Conservation (phyloP, 2,888 invertebrate species). For the Zeuzera pyrina region DNA sequence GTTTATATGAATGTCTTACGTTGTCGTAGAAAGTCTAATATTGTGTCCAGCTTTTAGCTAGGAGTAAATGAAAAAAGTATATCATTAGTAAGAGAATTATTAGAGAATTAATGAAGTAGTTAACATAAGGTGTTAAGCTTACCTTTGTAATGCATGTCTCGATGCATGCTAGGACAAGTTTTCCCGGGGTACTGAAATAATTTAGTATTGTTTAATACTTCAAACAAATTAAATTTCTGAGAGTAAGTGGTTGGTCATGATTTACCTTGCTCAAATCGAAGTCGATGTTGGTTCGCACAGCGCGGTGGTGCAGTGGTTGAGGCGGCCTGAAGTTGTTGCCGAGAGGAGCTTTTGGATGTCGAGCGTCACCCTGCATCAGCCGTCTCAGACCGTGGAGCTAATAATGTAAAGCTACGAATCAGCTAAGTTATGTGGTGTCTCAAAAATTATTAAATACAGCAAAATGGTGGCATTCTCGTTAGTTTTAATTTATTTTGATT, state of each 20-base stretch:
- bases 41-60: slow-evolving; percentile 92
- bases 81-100: too few species aligned
- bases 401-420: background rate
- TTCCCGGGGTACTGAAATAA: slow-evolving; percentile 79
- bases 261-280: slow-evolving; percentile 86
- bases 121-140: slow-evolving; percentile 15
- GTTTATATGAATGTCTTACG: slow-evolving; percentile 39
- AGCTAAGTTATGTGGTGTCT: background rate
- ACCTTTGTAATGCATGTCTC: slow-evolving; percentile 94
- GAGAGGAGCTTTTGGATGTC: slow-evolving; percentile 90
- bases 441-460: too few species aligned
- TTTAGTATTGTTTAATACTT: slow-evolving; percentile 12
- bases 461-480: too few species aligned
- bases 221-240: slow-evolving; percentile 4
- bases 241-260: background rate
- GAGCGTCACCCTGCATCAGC: slow-evolving; percentile 90
- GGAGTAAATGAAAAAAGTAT: slow-evolving; percentile 27
- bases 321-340: slow-evolving; percentile 97
- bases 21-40: slow-evolving; percentile 63
- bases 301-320: slow-evolving; percentile 93
- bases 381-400: slow-evolving; percentile 87
- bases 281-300: slow-evolving; percentile 97
- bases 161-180: slow-evolving; percentile 93
- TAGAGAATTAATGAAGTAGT: too few species aligned
- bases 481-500: too few species aligned